phyloP scores from a whole-genome alignment of 2,797 vertebrate species.

The Gambelia wislizenii region DNA sequence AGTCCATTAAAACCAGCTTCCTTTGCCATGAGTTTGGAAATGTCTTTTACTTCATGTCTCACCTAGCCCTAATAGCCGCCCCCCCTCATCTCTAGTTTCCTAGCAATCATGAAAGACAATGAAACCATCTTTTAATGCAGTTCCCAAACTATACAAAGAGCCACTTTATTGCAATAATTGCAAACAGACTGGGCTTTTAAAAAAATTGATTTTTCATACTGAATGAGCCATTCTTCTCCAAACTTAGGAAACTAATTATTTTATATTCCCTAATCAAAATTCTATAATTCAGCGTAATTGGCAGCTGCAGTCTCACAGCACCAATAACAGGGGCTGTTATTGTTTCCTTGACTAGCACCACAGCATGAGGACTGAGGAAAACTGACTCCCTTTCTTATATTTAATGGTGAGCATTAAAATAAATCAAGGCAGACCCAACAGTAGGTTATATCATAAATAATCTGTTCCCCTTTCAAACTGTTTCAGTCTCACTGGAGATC shows the following conservation, averaged over 20 bases:
- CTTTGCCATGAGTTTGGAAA: not conserved
- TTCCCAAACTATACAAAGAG: slow-evolving; percentile 14
- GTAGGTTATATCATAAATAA: slow-evolving; percentile 39
- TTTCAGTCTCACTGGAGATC: slow-evolving; percentile 31
- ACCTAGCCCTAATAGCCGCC: not conserved
- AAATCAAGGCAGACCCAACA: slow-evolving; percentile 64
- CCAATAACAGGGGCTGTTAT: slow-evolving; percentile 60
- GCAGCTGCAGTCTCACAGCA: slow-evolving; percentile 68
- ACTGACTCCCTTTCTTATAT: slow-evolving; percentile 53
- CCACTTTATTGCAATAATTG: slow-evolving; percentile 10
- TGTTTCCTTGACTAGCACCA: slow-evolving; percentile 66
- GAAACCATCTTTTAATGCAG: not conserved
- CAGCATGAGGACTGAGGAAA: slow-evolving; percentile 63
- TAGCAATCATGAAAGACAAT: slow-evolving; percentile 30
- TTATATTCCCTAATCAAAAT: slow-evolving; percentile 65
- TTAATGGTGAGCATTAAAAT: slow-evolving; percentile 62
- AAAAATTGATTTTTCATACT: slow-evolving; percentile 56
- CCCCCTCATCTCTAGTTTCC: no score
- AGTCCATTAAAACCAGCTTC: not conserved
- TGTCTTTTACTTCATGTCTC: not conserved
- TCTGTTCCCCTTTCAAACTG: slow-evolving; percentile 22
- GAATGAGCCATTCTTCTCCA: slow-evolving; percentile 61
- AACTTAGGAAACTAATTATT: slow-evolving; percentile 71
- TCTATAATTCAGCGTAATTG: slow-evolving; percentile 74
- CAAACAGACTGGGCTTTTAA: slow-evolving; percentile 4